Conservation (phyloP, 2,797 vertebrate species). For the Cryptoblepharus egeriae region DNA sequence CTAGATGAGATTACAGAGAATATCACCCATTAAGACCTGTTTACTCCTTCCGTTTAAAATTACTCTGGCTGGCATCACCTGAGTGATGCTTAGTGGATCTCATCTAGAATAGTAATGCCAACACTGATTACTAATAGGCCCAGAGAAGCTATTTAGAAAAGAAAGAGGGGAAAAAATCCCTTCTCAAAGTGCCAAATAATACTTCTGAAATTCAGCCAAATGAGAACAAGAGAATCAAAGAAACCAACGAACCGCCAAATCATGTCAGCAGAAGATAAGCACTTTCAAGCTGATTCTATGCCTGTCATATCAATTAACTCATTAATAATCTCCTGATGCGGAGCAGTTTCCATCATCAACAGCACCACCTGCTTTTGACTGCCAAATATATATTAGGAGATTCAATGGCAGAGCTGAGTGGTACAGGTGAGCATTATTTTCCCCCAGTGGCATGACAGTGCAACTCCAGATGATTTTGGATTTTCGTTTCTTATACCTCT, state of each 20-base stretch:
- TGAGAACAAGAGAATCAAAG: conserved; percentile 50
- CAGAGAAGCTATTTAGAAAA: conserved; percentile 19
- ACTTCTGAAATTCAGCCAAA: conserved; percentile 18
- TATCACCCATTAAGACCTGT: neutral
- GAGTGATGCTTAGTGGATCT: neutral
- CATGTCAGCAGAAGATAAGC: conserved; percentile 34
- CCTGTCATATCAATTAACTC: conserved; percentile 43
- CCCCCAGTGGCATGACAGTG: neutral
- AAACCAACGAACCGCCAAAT: conserved; percentile 27
- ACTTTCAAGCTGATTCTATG: conserved; percentile 27
- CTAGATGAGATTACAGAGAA: neutral
- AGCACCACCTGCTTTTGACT: neutral
- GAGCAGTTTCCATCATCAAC: conserved; percentile 11
- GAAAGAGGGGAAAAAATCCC: neutral
- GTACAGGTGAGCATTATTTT: conserved; percentile 15
- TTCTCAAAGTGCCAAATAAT: neutral
- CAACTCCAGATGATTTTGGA: neutral
- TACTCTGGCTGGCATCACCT: neutral
- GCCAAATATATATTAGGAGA: neutral
- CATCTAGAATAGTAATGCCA: neutral
- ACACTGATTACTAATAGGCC: conserved; percentile 28
- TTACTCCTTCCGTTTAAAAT: conserved; percentile 11
- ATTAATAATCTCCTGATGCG: conserved; percentile 26
- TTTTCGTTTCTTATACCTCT: neutral
- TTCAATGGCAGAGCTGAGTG: conserved; percentile 7